Evolutionary conservation across 2,113 vertebrate species (phyloP).

Genomic region (Platysternon megacephalum): DNA sequence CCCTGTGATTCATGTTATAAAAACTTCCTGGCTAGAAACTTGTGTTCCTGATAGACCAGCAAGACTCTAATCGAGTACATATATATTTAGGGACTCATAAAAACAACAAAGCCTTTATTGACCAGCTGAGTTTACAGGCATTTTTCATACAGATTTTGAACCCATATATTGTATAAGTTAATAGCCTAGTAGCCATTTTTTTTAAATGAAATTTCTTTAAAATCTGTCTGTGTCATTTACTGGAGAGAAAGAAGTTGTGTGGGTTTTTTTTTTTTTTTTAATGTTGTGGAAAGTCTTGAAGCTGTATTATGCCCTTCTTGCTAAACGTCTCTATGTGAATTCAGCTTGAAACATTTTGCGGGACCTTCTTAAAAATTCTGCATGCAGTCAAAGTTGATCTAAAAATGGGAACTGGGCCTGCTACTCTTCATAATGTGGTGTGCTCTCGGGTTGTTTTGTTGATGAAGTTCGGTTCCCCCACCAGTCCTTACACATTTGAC

Average conservation of each 20-base stretch:
- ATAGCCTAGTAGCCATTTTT: not conserved
- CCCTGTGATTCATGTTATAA: constrained; percentile 54
- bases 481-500: not conserved
- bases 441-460: not conserved
- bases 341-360: not conserved
- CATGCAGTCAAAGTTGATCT: not conserved
- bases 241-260: not conserved
- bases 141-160: constrained; percentile 48
- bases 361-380: not conserved
- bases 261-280: not conserved
- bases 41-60: constrained; percentile 24
- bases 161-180: not conserved
- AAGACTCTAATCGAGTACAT: constrained; percentile 43
- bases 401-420: not conserved
- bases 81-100: constrained; percentile 53
- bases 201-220: constrained; percentile 17
- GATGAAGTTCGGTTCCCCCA: not conserved
- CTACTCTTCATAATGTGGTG: not conserved
- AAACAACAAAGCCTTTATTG: constrained; percentile 42
- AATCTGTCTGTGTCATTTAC: not conserved
- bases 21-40: constrained; percentile 33
- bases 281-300: not conserved
- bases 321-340: not conserved
- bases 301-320: not conserved
- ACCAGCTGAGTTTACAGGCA: not conserved